A percentile compares a stretch with the other conserved stretches of the same genome.
Conservation (phyloP, 2,113 vertebrate species). For the Lasiurus borealis region DNA sequence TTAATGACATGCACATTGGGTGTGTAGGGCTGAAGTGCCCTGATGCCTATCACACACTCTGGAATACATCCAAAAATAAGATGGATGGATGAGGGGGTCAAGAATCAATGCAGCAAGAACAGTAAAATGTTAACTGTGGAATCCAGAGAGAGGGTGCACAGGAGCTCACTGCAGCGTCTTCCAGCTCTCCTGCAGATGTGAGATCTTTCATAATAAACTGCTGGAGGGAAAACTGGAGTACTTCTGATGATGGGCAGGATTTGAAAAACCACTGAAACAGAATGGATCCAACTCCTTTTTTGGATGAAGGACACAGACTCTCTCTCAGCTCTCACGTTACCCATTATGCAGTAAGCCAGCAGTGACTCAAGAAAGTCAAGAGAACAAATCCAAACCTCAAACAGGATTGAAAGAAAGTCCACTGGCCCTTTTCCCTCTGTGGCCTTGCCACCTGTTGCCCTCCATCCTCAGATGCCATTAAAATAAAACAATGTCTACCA, state of each 20-base stretch:
- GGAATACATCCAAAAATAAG: neutral
- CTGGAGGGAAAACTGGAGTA: neutral
- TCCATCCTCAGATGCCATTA: neutral
- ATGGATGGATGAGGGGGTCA: neutral
- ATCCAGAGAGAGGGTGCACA: rapidly evolving
- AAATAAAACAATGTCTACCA: constrained; percentile 3
- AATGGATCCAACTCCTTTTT: neutral
- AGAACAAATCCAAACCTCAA: neutral
- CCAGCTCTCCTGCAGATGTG: neutral
- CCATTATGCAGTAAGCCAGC: neutral
- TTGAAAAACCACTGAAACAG: neutral
- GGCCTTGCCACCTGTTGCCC: neutral
- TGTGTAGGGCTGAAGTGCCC: neutral
- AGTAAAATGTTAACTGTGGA: neutral
- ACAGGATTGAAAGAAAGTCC: neutral
- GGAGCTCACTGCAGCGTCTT: neutral
- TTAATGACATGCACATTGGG: too few relatives aligned
- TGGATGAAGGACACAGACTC: neutral
- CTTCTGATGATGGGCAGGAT: neutral
- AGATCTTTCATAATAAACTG: neutral
- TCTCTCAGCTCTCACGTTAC: neutral
- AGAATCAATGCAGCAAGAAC: rapidly evolving
- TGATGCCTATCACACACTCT: rapidly evolving
- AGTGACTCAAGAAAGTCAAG: neutral
- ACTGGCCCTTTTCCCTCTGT: neutral